Conservation (phyloP, 1,140 invertebrate genomes). For the Antheraea mylitta region DNA sequence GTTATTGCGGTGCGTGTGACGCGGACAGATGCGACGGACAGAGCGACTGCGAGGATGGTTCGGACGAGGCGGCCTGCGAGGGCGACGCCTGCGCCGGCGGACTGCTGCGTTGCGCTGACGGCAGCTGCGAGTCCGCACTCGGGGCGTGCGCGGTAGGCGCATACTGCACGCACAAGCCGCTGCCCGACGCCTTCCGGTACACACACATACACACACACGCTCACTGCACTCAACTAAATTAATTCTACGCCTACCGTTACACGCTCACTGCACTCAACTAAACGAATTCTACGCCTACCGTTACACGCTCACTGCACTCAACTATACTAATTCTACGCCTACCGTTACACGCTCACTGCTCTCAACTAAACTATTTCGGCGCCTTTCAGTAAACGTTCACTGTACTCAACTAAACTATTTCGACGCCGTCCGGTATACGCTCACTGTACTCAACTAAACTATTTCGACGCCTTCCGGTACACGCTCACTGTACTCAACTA, state of each 20-base stretch:
- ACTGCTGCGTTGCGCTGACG: slow-evolving; percentile 78
- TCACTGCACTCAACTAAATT: background rate
- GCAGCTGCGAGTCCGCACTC: slow-evolving; percentile 86
- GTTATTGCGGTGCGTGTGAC: background rate
- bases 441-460: no score
- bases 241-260: slow-evolving; percentile 84
- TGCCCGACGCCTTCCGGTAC: slow-evolving; percentile 83
- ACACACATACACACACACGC: background rate
- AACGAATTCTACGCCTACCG: slow-evolving; percentile 83
- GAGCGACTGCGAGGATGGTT: slow-evolving; percentile 90
- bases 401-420: no score
- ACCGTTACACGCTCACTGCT: slow-evolving; percentile 70
- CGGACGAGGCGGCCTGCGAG: slow-evolving; percentile 85
- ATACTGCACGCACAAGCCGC: slow-evolving; percentile 83
- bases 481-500: no score
- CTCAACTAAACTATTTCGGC: no score
- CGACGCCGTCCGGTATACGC: no score
- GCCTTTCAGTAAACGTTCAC: no score
- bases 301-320: slow-evolving; percentile 38
- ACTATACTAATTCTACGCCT: slow-evolving; percentile 77
- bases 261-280: background rate
- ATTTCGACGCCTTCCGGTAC: no score
- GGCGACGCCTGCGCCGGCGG: slow-evolving; percentile 88
- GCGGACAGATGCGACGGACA: slow-evolving; percentile 87
- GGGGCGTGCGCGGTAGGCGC: slow-evolving; percentile 77